Conservation (phyloP, 2,797 vertebrate species). For the Galagoides demidoff region DNA sequence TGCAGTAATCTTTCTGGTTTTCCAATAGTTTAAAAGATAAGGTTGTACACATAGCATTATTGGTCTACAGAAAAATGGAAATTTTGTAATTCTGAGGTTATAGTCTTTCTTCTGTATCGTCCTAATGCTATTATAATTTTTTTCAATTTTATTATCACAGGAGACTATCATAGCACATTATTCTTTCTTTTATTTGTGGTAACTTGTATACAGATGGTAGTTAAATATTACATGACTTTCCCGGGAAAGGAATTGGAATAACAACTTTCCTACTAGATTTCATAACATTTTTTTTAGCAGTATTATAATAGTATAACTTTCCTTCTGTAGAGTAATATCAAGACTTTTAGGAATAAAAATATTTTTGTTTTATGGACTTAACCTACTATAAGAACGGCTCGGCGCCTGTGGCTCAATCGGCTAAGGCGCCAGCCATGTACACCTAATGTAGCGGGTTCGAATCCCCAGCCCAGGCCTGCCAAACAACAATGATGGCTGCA, state of each 20-base stretch:
- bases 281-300: background rate
- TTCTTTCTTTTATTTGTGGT: conserved; percentile 4
- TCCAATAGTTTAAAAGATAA: conserved; percentile 53
- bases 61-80: conserved; percentile 27
- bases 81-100: conserved; percentile 50
- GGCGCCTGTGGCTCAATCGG: too few species aligned
- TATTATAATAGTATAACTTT: background rate
- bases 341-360: background rate
- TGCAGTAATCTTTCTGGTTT: conserved; percentile 51
- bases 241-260: conserved; percentile 29
- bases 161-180: background rate
- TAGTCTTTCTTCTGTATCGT: conserved; percentile 33
- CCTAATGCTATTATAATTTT: background rate
- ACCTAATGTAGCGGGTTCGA: too few species aligned
- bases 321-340: background rate
- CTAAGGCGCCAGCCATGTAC: too few species aligned
- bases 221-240: conserved; percentile 20
- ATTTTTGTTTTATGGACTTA: background rate
- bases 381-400: too few species aligned
- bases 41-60: conserved; percentile 38
- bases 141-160: conserved; percentile 45
- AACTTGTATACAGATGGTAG: background rate
- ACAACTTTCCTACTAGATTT: background rate
- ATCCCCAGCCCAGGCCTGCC: too few species aligned
- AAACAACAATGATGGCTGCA: too few species aligned